Evolutionary conservation across 1,140 invertebrate species (phyloP).

Genomic region (Drosophila ogumai): DNA sequence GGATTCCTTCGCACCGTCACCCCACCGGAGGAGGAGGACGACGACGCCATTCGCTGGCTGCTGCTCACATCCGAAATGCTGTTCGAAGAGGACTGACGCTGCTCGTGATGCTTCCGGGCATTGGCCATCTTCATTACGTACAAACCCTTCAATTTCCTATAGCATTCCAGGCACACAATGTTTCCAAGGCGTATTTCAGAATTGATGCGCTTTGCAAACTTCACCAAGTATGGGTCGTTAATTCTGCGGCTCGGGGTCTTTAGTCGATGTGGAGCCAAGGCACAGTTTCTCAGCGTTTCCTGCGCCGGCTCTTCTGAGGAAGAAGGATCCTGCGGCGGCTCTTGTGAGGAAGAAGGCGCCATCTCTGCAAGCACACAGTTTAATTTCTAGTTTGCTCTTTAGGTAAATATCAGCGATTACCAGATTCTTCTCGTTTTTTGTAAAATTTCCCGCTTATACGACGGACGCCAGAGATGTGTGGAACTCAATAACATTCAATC

Average conservation of each 20-base stretch:
- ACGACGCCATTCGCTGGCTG: conserved; percentile 28
- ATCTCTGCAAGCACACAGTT: background rate
- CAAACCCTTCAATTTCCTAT: background rate
- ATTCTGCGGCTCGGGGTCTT: background rate
- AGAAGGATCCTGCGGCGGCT: background rate
- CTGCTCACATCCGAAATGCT: conserved; percentile 45
- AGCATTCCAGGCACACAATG: background rate
- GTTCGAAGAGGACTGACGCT: background rate
- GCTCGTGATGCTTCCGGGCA: background rate
- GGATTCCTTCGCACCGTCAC: background rate
- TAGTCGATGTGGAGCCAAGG: background rate
- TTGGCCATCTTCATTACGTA: conserved; percentile 26
- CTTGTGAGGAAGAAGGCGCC: background rate
- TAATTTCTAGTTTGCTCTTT: background rate
- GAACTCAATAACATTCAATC: no score
- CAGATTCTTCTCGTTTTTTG: background rate
- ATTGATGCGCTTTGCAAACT: background rate
- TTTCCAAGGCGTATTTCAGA: background rate
- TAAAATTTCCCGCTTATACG: background rate
- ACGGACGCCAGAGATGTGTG: background rate
- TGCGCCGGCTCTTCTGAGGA: background rate
- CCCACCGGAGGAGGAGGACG: background rate
- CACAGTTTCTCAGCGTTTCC: background rate
- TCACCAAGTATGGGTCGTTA: accelerated
- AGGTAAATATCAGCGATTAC: background rate